Conservation (phyloP, 2,113 vertebrate genomes). For the Pelodiscus sinensis region DNA sequence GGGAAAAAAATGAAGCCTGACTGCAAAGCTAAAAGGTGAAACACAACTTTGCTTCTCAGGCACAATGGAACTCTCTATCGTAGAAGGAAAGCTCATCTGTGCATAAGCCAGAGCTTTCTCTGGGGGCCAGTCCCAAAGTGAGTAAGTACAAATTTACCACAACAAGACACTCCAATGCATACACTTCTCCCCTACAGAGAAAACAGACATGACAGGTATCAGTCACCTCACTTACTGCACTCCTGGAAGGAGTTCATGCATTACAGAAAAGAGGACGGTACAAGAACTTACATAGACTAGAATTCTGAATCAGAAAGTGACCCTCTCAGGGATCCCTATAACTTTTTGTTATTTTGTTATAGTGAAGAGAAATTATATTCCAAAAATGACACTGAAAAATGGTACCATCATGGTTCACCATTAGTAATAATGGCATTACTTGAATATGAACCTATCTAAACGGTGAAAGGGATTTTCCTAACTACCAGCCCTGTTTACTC, state of each 20-base stretch:
- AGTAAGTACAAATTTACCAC: neutral
- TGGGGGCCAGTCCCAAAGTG: neutral
- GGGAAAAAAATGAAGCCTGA: too few relatives aligned
- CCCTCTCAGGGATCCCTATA: neutral
- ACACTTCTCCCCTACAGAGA: neutral
- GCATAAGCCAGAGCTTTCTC: neutral
- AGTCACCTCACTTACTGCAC: neutral
- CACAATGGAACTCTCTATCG: neutral
- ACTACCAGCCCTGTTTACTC: neutral
- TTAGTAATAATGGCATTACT: neutral
- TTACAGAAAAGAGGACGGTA: neutral
- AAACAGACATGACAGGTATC: neutral
- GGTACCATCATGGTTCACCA: neutral
- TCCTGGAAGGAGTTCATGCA: neutral
- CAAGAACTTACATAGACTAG: neutral
- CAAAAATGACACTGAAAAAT: neutral
- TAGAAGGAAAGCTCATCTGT: neutral
- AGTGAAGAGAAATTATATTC: neutral
- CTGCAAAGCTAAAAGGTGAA: neutral
- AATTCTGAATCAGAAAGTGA: neutral
- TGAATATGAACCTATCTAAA: neutral
- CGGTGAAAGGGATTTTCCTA: fast-evolving
- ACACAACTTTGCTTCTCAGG: neutral
- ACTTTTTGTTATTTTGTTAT: neutral
- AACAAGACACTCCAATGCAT: neutral